Base-by-base conservation (phyloP, 2,113 vertebrate genomes). In the Myrmophylax atrothorax region DNA sequence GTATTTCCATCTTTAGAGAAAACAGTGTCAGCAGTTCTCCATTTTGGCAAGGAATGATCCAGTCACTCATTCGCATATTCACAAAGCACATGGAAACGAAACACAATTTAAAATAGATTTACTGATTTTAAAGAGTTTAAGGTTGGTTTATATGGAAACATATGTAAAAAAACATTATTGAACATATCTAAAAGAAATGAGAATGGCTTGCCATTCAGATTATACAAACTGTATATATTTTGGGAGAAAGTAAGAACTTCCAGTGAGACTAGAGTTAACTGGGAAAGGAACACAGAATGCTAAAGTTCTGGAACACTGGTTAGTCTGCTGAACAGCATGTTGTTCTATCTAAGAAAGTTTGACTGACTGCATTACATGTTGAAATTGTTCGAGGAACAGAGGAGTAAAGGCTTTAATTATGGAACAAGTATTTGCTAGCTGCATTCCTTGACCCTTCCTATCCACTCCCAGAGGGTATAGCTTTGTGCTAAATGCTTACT, bases 1-100 rank as follows among this genome's bases (percentile, higher is more conserved):
- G 14, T 53, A 82, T 73, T 94, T 94, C 74, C 70, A 76, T 55
- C 28, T 23, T 58, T 53, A 93, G 8, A 81, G 63, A 94, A 92
- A 90, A 89, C 1, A 3, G 16, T 47, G 14, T 55, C 38, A 78
- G 44, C 62, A 77, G 73, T 78, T 94, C 50, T 93, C 58, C 19
- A 18, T 66, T 62, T 81, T 68, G 81, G 55, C 77, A 93, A 89
- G 80, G 76, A 94, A 90, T 92, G 73, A 93, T 75, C 67, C 4
- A 70, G 37, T 93, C 77, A 94, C 23, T 88, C 53, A 63, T 76
- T 88, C 74, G 87, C 1, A 0, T 60, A 84, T 84, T 84, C 76
- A 73, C 38, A 31, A 42, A 67, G 28, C 40, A 47, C n/a, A 73
- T 50, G 74, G 88, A 85, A 93, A 91, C 82, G 12, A 83, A 75